Evolutionary conservation across 1,140 invertebrate genomes (phyloP).

Genomic region (Caenorhabditis briggsae): DNA sequence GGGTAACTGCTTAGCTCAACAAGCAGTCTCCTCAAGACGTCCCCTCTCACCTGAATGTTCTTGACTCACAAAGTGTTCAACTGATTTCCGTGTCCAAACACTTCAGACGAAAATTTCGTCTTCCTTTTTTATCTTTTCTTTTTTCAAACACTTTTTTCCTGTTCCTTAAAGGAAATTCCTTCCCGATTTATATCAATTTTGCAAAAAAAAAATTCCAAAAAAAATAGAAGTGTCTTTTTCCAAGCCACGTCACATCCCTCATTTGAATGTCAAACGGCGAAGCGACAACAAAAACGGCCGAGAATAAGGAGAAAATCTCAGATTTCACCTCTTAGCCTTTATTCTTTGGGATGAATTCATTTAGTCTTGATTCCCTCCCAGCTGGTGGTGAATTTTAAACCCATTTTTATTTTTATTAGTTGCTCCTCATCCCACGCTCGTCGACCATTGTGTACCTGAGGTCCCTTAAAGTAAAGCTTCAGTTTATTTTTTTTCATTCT

Average conservation of each 20-base stretch:
- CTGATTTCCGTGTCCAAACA: not conserved
- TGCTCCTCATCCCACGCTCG: not conserved
- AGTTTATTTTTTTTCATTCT: not conserved
- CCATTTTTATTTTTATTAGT: not conserved
- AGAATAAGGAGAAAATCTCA: constrained; percentile 15
- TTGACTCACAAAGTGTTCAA: not conserved
- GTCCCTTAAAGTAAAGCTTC: not conserved
- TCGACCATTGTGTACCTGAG: not conserved
- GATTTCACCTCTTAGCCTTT: constrained; percentile 19
- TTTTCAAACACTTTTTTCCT: not conserved
- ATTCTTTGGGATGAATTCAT: not conserved
- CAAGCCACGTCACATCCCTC: constrained; percentile 37
- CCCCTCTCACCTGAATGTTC: too few species aligned
- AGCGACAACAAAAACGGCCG: not conserved
- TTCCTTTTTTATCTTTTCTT: not conserved
- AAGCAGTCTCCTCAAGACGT: too few species aligned
- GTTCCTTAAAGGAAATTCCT: not conserved
- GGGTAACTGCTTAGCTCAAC: too few species aligned
- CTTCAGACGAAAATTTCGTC: not conserved
- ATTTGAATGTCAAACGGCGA: constrained; percentile 32
- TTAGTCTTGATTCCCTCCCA: not conserved
- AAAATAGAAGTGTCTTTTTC: not conserved
- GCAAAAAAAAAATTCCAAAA: not conserved
- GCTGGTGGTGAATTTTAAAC: not conserved
- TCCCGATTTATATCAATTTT: not conserved